Evolutionary conservation across 2,113 vertebrate genomes (phyloP), one percentile per base, ranked within the genome.

Genomic region (Vulpes vulpes): DNA sequence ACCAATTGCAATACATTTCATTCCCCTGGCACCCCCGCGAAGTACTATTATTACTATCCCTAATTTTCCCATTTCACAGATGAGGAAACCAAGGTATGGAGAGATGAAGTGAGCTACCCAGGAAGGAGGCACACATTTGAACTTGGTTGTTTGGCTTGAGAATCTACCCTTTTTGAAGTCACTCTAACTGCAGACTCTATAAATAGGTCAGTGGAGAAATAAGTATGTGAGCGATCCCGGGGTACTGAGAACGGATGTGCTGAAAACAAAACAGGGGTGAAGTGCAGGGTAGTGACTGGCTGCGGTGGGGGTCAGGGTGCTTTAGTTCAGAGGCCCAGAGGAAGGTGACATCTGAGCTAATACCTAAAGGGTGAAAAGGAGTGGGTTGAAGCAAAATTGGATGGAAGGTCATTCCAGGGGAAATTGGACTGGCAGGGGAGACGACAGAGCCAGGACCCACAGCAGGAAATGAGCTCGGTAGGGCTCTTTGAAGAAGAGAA

Each of bases 361-460:
- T 79, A 60, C 25, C 3, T 0, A n/a, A 89, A 6, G 30, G 43
- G 10, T 0, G 38, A 82, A 35, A n/a, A 82, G n/a, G 53, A 53
- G 23, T 14, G 4, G 7, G 78, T 0, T 0, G 4, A 49, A 60
- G 67, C 25, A 5, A 59, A 38, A 4, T 14, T 0, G 8, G 35
- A 25, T 14, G 35, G 67, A 57, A 60, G 85, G 51, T 59, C 35
- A 11, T 38, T 69, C 53, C 79, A 53, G 67, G 20, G 55, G n/a
- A 23, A 15, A 59, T 8, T 23, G 11, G 16, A 59, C 22, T 23
- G 20, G 79, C 25, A 19, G 71, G 23, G 60, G 81, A 8, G 76
- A 43, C 1, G 4, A n/a, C 38, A 32, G 69, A 0, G 23, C 62
- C 51, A 25, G 20, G 38, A 27, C 25, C 55, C 32, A 51, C 0